Evolutionary conservation across 1,140 invertebrate species (phyloP).

Genomic region (Nylanderia fulva): DNA sequence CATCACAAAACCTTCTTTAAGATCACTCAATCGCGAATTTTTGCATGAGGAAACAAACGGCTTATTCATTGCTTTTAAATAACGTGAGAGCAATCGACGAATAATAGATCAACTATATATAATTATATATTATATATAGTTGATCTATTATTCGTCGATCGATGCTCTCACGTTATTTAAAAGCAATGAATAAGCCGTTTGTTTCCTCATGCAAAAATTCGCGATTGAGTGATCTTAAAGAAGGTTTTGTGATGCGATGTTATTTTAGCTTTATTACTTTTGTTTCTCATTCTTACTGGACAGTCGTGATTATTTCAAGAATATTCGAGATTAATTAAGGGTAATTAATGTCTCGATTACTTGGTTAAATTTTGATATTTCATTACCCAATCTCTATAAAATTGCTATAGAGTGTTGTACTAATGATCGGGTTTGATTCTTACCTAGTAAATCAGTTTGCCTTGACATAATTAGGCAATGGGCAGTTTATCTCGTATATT

Average conservation of each 20-base stretch:
- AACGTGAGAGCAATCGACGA: not conserved
- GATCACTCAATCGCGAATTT: not conserved
- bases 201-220: not conserved
- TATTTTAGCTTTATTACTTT: not conserved
- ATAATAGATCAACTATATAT: not conserved
- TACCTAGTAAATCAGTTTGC: conserved; percentile 57
- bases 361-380: not conserved
- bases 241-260: not conserved
- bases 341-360: not conserved
- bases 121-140: too few species aligned
- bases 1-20: not conserved
- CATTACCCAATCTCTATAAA: not conserved
- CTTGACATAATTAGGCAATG: conserved; percentile 74
- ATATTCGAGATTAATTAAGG: not conserved
- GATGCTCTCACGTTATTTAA: not conserved
- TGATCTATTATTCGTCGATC: not conserved
- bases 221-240: not conserved
- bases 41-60: conserved; percentile 8
- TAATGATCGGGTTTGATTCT: not conserved
- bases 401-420: not conserved
- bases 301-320: not conserved
- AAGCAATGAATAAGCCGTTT: conserved; percentile 35
- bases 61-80: too few species aligned
- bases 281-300: not conserved
- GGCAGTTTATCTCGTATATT: not conserved